These are phyloP conservation scores for Drosophila murphyi DNA, from an alignment of 1,140 invertebrate genomes.

Conservation along the genomic window DNA sequence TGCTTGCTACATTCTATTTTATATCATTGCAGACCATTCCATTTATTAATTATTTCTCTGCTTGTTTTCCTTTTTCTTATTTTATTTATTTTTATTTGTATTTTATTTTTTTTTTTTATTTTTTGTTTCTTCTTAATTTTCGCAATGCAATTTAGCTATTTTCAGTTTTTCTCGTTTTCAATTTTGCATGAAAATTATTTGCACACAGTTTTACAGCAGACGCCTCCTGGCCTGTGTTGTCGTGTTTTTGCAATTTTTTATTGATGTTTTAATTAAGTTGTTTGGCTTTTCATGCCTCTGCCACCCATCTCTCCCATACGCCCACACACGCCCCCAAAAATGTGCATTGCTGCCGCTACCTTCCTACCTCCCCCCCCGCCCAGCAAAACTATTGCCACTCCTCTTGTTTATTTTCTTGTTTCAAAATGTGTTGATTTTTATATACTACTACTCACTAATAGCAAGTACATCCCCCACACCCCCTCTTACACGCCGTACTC, in stretches of 20 bases:
- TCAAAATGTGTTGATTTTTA: conserved; percentile 39
- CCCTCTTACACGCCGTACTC: not conserved
- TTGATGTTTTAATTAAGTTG: conserved; percentile 81
- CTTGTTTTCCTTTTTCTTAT: conserved; percentile 3
- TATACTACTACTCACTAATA: conserved; percentile 20
- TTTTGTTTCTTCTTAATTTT: not conserved
- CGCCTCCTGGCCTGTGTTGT: conserved; percentile 27
- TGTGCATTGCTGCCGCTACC: not conserved
- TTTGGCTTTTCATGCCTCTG: conserved; percentile 54
- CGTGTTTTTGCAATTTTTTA: conserved; percentile 77
- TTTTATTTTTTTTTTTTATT: not conserved
- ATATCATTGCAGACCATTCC: conserved; percentile 20
- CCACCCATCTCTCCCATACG: not conserved
- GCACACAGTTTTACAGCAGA: conserved; percentile 35
- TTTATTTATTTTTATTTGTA: conserved; percentile 1
- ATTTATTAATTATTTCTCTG: conserved; percentile 37
- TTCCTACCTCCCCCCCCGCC: too few species aligned
- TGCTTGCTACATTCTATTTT: conserved; percentile 38
- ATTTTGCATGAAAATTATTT: conserved; percentile 49
- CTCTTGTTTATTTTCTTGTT: conserved; percentile 4
- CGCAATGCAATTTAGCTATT: conserved; percentile 32
- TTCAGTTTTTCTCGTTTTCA: conserved; percentile 51
- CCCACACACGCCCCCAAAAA: conserved; percentile 23
- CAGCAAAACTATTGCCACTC: too few species aligned
- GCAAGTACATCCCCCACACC: not conserved